Evolutionary conservation across 2,113 vertebrate species (phyloP), one percentile per base, ranked within the genome.

Genomic region (Aptenodytes patagonicus): DNA sequence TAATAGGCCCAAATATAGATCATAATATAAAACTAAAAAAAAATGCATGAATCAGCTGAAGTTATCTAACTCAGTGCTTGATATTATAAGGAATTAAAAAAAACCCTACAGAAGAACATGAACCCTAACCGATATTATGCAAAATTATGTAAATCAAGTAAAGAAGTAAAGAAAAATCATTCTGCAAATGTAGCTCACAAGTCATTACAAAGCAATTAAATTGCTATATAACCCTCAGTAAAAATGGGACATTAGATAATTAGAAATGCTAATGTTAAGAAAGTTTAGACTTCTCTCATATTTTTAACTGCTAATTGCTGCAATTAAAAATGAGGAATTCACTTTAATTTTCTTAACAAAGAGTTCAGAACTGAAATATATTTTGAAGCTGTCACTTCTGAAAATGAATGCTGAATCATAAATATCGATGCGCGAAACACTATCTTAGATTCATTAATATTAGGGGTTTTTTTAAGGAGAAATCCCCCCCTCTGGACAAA

Each of bases 161-260:
- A 95, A 93, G 69, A 64, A 82, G 55, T 75, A 92, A 86, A 92
- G 76, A 68, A 87, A 95, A 95, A 49, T 69, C 52, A 93, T 94
- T 94, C 73, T 93, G 19, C 79, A 97, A 97, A 95, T 92, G 90
- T 8, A 96, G 66, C 82, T 95, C 40, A 71, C 34, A 95, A 87
- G 38, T 96, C 97, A 91, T 94, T 97, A 96, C 42, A 88, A 93
- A 90, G 92, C 84, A 96, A 93, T 95, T 96, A 92, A 96, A 83
- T 95, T 91, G 32, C 69, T 92, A 88, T 84, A 87, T 83, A 94
- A 88, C 75, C 40, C 38, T 93, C 49, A 90, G 76, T 87, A 95
- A 87, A 98, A 97, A 95, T 90, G 21, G 82, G 78, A 60, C 71
- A 83, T 82, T 76, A 82, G 47, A 76, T 94, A 95, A 97, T 96